These are phyloP conservation scores for Adineta ricciae DNA, from an alignment of 2,888 invertebrate species.

Conservation along the genomic window DNA sequence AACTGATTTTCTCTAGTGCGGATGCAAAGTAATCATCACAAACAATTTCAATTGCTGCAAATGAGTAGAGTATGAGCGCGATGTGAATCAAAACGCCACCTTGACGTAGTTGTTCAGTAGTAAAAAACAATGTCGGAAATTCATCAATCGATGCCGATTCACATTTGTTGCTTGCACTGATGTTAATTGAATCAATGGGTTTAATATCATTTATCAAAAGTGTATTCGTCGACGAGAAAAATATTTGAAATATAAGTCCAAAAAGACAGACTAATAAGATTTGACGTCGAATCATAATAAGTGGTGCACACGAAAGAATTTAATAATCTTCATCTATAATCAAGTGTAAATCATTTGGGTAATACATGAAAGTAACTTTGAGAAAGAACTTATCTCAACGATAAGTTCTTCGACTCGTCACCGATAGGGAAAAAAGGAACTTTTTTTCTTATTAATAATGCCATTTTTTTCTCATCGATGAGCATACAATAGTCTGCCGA, in stretches of 20 bases:
- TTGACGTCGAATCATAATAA: slow-evolving; percentile 5
- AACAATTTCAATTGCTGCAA: slow-evolving; percentile 68
- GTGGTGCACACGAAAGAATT: background rate
- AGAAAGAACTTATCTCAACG: background rate
- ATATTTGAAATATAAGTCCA: background rate
- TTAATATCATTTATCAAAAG: background rate
- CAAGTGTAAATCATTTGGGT: background rate
- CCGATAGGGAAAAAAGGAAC: no score
- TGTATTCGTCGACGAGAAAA: background rate
- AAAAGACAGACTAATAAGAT: background rate
- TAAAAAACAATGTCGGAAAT: slow-evolving; percentile 29
- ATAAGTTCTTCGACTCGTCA: no score
- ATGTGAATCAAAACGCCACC: slow-evolving; percentile 72
- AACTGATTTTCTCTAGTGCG: slow-evolving; percentile 33
- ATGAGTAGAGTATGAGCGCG: slow-evolving; percentile 67
- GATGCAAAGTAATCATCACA: slow-evolving; percentile 80
- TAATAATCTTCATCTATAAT: background rate
- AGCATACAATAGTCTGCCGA: background rate
- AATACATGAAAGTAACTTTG: background rate
- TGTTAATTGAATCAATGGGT: background rate
- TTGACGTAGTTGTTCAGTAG: background rate
- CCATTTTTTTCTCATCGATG: background rate
- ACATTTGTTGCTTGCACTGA: background rate
- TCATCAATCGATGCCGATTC: slow-evolving; percentile 22
- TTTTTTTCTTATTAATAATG: background rate